Evolutionary conservation across 2,888 invertebrate species (phyloP).

Genomic region (Lasioglossum lativentre): DNA sequence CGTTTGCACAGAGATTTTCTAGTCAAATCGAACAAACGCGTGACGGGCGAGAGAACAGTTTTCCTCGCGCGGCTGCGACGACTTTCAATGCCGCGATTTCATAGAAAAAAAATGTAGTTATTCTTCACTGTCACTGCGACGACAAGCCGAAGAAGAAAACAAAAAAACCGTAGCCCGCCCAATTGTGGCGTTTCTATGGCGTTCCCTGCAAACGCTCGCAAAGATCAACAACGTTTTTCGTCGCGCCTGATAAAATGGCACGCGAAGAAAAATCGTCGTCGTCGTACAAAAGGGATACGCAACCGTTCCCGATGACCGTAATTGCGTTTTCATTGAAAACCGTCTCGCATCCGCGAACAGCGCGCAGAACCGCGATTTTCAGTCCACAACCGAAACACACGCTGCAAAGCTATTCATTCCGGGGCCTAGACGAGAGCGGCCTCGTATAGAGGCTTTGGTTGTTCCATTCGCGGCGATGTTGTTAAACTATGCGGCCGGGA

Average conservation of each 20-base stretch:
- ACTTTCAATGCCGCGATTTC: neutral
- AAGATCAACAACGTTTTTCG: conserved; percentile 2
- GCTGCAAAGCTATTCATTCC: neutral
- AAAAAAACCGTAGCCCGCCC: neutral
- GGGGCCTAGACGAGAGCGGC: neutral
- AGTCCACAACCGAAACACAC: neutral
- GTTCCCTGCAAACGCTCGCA: neutral
- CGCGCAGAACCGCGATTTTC: neutral
- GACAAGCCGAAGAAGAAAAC: neutral
- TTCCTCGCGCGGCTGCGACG: neutral
- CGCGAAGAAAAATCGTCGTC: conserved; percentile 20
- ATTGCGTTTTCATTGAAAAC: conserved; percentile 64
- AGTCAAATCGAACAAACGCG: neutral
- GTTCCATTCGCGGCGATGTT: neutral
- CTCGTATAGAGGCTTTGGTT: neutral
- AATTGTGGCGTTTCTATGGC: neutral
- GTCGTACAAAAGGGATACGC: conserved; percentile 7
- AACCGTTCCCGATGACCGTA: conserved; percentile 43
- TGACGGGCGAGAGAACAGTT: neutral
- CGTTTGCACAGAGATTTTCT: neutral
- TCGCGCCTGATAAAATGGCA: conserved; percentile 5
- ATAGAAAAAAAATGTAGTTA: neutral
- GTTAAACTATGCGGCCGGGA: neutral
- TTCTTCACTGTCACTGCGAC: neutral
- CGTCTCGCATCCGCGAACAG: conserved; percentile 52